Evolutionary conservation across 2,888 invertebrate genomes (phyloP), one percentile per base, ranked within the genome.

Genomic region (Ormyrus rosae): DNA sequence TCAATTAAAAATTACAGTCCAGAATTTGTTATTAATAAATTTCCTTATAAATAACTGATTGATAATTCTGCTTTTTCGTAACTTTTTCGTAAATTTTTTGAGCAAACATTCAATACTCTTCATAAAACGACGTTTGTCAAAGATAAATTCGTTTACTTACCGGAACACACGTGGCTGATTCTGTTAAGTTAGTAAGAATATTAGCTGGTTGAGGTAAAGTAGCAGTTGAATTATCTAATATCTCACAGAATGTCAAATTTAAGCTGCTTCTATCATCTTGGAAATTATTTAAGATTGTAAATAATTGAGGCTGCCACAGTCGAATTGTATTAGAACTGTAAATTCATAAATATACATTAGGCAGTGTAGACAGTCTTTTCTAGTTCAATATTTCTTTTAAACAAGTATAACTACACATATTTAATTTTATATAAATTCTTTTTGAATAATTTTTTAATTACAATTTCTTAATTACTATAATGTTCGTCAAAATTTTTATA

Each of bases 291-390:
- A 89, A 61, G n/a, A 86, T 95, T 75, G 95, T 94, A 84, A 96
- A 96, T 13, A 97, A 92, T 88, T 97, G 96, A 0, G 97, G 97
- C 84, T 96, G 93, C 97, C 97, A 97, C 50, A 97, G 92, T 19
- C 96, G 94, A 60, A 97, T 91, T 0, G 96, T 96, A 87, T 97
- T 97, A 84, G 95, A 92, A 50, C 95, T 95, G 90, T 5, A 89
- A 60, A 13, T 51, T 48, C 51, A 48, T 55, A 4, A 89, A 64
- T 51, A 19, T 56, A 19, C 13, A 13, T 13, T 13, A 13, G 13
- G 0, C 0, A 13, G 13, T 13, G 13, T 13, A 13, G 13, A 13
- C 13, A 13, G 13, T 13, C 13, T 13, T 13, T 13, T 13, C 13
- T 13, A 13, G 13, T 13, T 13, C 13, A 13, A 13, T 13, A 13